A percentile compares a stretch with the other conserved stretches of the same genome.
Conservation (phyloP, 1,140 invertebrate species). For the Monomorium pharaonis region DNA sequence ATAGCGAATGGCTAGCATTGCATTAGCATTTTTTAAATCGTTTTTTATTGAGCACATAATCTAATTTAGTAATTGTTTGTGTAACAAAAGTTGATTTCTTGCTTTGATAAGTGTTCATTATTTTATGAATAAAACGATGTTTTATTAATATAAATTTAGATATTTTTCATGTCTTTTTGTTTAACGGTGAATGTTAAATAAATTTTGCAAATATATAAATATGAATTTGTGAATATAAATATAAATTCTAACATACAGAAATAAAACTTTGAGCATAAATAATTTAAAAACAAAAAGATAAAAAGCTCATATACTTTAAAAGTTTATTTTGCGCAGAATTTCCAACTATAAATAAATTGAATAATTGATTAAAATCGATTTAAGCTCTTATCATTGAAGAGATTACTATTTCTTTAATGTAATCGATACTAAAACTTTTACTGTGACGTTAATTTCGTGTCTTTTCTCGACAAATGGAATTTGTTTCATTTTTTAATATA, state of each 20-base stretch:
- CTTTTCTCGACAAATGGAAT: neutral
- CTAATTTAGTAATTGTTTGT: neutral
- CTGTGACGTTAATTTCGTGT: neutral
- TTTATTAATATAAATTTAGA: neutral
- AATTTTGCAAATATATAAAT: neutral
- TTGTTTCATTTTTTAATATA: neutral
- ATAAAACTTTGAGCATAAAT: neutral
- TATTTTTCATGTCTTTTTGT: neutral
- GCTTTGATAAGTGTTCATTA: neutral
- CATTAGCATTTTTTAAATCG: neutral
- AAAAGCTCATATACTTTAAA: neutral
- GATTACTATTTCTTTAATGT: neutral
- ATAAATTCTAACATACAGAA: neutral
- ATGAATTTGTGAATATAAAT: neutral
- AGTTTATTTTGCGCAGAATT: neutral
- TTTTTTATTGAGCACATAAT: neutral
- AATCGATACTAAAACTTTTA: neutral
- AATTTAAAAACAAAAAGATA: neutral
- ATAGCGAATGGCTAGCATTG: neutral
- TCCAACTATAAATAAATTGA: neutral
- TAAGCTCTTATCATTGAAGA: neutral
- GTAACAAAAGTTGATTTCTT: constrained; percentile 9
- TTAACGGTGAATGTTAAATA: neutral
- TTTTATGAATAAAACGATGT: neutral
- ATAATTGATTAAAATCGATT: neutral